Evolutionary conservation across 2,888 invertebrate species (phyloP).

Genomic region (Agrilus mali): DNA sequence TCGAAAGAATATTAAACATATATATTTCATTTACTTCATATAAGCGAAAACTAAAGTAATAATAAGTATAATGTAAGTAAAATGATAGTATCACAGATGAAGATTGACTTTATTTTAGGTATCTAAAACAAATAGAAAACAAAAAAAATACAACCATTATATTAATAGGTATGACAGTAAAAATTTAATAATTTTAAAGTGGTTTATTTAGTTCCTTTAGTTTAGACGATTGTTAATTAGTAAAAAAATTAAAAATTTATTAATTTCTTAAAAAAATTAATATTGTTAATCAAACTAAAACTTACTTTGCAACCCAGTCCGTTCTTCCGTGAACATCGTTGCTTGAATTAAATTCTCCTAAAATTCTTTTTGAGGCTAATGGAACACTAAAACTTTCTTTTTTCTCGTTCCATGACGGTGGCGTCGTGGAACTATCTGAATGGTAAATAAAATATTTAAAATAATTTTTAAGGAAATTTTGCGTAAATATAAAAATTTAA

Average conservation of each 20-base stretch:
- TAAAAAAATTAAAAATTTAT: too few species aligned
- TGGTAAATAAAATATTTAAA: constrained; percentile 6
- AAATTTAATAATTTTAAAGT: too few species aligned
- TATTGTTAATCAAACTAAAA: constrained; percentile 1
- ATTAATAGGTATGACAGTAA: too few species aligned
- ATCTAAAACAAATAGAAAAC: constrained; percentile 13
- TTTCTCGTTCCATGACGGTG: constrained; percentile 24
- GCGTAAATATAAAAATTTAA: neutral
- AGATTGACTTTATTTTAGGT: constrained; percentile 13
- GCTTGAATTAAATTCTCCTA: constrained; percentile 19
- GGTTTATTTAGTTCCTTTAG: too few species aligned
- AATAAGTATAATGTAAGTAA: too few species aligned
- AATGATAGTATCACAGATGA: too few species aligned
- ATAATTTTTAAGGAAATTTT: neutral
- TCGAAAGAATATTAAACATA: too few species aligned
- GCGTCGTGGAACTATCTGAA: constrained; percentile 14
- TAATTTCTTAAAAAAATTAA: too few species aligned
- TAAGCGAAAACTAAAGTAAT: too few species aligned
- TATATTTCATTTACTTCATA: too few species aligned
- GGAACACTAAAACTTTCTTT: constrained; percentile 17
- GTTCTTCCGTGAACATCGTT: constrained; percentile 20
- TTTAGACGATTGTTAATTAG: too few species aligned
- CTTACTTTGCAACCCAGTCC: constrained; percentile 27
- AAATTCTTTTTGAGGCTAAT: constrained; percentile 21
- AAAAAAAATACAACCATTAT: neutral